Percentiles rank a stretch among this genome's conserved stretches.
phyloP scores from a whole-genome alignment of 2,888 invertebrate species.

The Tetragnatha montana region DNA sequence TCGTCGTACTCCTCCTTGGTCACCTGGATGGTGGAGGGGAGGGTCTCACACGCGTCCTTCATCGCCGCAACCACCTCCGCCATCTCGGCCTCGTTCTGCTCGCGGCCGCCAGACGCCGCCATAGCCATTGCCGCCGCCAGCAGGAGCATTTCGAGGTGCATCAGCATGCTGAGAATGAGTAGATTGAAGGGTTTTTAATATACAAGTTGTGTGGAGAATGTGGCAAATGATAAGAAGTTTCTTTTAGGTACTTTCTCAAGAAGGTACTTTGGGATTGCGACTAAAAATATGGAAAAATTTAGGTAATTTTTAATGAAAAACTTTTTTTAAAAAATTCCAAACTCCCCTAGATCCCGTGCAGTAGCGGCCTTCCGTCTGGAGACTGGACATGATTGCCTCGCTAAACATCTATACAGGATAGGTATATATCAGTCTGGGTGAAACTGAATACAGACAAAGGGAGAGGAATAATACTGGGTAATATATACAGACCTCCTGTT shows the following conservation, averaged over 20 bases:
- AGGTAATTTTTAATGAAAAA: too few relatives aligned
- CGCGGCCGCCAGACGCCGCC: neutral
- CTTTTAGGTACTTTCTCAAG: neutral
- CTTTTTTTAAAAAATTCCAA: too few relatives aligned
- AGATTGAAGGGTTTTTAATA: neutral
- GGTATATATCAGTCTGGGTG: too few relatives aligned
- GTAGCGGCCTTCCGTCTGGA: too few relatives aligned
- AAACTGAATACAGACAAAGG: too few relatives aligned
- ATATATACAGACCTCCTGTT: too few relatives aligned
- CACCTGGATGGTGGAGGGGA: constrained; percentile 72
- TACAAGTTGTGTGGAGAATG: neutral
- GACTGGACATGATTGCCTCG: too few relatives aligned
- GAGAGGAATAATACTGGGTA: too few relatives aligned
- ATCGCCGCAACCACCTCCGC: constrained; percentile 39
- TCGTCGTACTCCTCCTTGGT: constrained; percentile 88
- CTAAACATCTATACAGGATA: too few relatives aligned
- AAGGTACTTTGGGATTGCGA: neutral
- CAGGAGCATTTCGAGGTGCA: neutral
- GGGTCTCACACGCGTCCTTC: constrained; percentile 69
- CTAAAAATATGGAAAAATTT: neutral
- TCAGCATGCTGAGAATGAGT: neutral
- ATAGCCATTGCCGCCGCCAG: neutral
- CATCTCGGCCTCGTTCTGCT: constrained; percentile 57
- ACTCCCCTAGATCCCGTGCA: too few relatives aligned
- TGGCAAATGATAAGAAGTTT: neutral